Evolutionary conservation across 2,888 invertebrate species (phyloP).

Genomic region (Drosophila cognata): DNA sequence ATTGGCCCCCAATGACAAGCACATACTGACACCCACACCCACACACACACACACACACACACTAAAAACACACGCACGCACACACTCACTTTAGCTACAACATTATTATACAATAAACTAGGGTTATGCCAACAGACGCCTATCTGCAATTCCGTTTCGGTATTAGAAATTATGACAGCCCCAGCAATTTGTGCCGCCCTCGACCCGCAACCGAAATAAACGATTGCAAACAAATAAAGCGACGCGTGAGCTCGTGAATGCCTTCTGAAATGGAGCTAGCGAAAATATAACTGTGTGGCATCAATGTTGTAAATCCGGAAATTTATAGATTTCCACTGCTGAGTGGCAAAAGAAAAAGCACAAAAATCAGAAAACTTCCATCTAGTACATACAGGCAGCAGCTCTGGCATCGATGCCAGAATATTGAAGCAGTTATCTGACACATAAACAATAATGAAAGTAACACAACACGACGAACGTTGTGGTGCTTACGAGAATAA

Average conservation of each 20-base stretch:
- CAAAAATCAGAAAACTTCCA: constrained; percentile 4
- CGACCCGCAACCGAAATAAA: constrained; percentile 1
- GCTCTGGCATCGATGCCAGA: constrained; percentile 43
- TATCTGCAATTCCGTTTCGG: constrained; percentile 53
- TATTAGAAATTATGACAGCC: constrained; percentile 77
- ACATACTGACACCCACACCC: constrained; percentile 4
- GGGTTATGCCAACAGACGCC: constrained; percentile 63
- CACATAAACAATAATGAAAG: constrained; percentile 71
- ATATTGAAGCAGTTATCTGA: constrained; percentile 45
- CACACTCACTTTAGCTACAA: constrained; percentile 18
- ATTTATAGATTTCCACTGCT: constrained; percentile 65
- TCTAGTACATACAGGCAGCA: neutral
- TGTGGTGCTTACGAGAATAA: constrained; percentile 2
- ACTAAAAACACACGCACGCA: neutral
- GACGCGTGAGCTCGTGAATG: constrained; percentile 25
- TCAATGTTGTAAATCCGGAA: constrained; percentile 68
- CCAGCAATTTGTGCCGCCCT: constrained; percentile 53
- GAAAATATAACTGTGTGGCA: constrained; percentile 38
- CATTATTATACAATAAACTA: constrained; percentile 73
- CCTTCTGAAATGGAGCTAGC: constrained; percentile 1
- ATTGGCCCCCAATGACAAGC: constrained; percentile 53
- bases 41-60: constrained; percentile 9
- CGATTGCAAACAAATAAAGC: constrained; percentile 70
- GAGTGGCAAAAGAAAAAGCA: neutral
- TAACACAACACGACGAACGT: constrained; percentile 17